phyloP scores from a whole-genome alignment of 2,888 invertebrate genomes.

The Carpatolechia fugitivella region DNA sequence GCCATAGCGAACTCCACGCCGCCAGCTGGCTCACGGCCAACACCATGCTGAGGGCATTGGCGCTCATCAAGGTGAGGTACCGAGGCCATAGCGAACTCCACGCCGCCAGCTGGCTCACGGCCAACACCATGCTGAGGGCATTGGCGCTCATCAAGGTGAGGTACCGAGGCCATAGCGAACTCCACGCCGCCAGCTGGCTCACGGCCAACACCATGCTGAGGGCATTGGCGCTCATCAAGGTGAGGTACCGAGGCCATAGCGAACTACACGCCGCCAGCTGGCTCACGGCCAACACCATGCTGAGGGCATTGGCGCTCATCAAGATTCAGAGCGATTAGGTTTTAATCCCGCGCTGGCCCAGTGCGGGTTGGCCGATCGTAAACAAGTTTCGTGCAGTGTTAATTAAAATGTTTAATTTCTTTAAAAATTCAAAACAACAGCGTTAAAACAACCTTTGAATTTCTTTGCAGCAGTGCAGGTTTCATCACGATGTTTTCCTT shows the following conservation, averaged over 20 bases:
- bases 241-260: too few species aligned
- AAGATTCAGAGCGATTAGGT: too few species aligned
- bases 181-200: not conserved
- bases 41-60: not conserved
- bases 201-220: not conserved
- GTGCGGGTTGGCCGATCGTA: too few species aligned
- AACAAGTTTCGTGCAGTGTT: too few species aligned
- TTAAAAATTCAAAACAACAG: too few species aligned
- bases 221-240: not conserved
- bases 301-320: not conserved
- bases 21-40: not conserved
- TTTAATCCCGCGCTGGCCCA: too few species aligned
- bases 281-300: not conserved
- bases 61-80: too few species aligned
- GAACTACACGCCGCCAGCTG: not conserved
- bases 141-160: not conserved
- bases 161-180: too few species aligned
- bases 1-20: not conserved
- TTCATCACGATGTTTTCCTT: too few species aligned
- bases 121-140: not conserved
- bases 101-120: not conserved
- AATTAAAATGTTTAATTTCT: too few species aligned
- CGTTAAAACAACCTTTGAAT: too few species aligned
- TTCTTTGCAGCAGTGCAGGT: too few species aligned
- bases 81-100: not conserved